Conservation (phyloP, 2,797 vertebrate genomes). For the Gymnopithys bicolor region DNA sequence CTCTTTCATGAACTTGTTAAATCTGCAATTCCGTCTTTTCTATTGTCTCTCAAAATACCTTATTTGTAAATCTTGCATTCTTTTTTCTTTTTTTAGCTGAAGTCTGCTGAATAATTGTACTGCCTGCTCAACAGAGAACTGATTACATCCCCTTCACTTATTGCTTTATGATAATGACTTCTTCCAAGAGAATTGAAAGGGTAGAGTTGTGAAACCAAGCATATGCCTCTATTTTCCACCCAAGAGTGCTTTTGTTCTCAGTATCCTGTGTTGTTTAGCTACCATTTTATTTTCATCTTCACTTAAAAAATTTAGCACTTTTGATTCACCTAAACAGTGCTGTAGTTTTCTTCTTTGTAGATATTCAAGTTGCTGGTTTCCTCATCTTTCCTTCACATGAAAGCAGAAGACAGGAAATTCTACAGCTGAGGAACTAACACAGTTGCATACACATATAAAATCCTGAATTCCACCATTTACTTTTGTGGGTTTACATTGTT, state of each 20-base stretch:
- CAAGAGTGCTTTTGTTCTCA: background rate
- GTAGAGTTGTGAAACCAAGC: background rate
- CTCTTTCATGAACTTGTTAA: background rate
- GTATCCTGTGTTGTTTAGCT: background rate
- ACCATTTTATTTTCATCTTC: background rate
- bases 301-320: background rate
- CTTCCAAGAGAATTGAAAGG: background rate
- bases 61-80: background rate
- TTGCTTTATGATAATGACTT: constrained; percentile 11
- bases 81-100: background rate
- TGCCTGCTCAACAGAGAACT: background rate
- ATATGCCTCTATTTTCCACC: background rate
- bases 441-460: background rate
- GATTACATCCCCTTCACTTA: constrained; percentile 12
- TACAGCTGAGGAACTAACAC: background rate
- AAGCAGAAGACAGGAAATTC: background rate
- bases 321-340: background rate
- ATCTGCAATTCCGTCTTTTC: background rate
- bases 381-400: background rate
- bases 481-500: background rate
- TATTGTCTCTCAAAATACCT: background rate
- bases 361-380: background rate
- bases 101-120: background rate
- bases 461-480: background rate
- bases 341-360: background rate